Conservation (phyloP, 2,113 vertebrate species). For the Clinocottus analis region DNA sequence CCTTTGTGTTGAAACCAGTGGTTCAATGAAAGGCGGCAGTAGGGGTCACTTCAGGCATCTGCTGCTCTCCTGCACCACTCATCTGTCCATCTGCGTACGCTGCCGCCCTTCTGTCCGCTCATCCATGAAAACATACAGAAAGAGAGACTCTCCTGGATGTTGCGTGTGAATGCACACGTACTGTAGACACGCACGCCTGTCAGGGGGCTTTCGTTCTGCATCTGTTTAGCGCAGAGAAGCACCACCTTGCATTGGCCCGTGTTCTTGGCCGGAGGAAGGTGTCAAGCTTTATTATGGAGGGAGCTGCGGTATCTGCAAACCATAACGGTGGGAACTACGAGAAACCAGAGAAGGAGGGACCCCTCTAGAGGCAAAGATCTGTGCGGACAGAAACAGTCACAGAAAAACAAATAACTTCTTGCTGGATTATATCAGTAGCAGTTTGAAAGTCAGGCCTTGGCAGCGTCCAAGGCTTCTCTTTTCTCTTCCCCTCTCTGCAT, state of each 20-base stretch:
- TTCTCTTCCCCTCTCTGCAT: constrained; percentile 10
- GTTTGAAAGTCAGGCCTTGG: constrained; percentile 49
- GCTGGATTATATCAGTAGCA: constrained; percentile 59
- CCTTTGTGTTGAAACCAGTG: constrained; percentile 76
- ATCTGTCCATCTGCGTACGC: constrained; percentile 79
- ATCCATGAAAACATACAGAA: constrained; percentile 16
- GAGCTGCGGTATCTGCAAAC: constrained; percentile 33
- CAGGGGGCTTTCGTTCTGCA: constrained; percentile 19
- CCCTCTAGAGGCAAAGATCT: constrained; percentile 40
- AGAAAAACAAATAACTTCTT: constrained; percentile 54
- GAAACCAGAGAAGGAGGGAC: constrained; percentile 47
- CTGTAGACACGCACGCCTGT: neutral
- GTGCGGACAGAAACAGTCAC: constrained; percentile 39
- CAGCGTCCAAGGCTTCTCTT: constrained; percentile 8
- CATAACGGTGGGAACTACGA: constrained; percentile 36
- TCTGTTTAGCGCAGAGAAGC: constrained; percentile 31
- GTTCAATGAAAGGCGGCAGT: constrained; percentile 75
- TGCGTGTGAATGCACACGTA: constrained; percentile 8
- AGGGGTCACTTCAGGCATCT: constrained; percentile 83
- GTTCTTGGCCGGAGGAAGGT: constrained; percentile 41
- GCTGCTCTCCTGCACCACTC: constrained; percentile 74
- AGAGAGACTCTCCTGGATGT: neutral
- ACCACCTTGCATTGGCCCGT: constrained; percentile 45
- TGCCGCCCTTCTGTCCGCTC: constrained; percentile 77
- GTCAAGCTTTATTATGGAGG: constrained; percentile 52